Evolutionary conservation across 2,888 invertebrate genomes (phyloP), one percentile per base, ranked within the genome.

Genomic region (Marasmarcha lunaedactyla): DNA sequence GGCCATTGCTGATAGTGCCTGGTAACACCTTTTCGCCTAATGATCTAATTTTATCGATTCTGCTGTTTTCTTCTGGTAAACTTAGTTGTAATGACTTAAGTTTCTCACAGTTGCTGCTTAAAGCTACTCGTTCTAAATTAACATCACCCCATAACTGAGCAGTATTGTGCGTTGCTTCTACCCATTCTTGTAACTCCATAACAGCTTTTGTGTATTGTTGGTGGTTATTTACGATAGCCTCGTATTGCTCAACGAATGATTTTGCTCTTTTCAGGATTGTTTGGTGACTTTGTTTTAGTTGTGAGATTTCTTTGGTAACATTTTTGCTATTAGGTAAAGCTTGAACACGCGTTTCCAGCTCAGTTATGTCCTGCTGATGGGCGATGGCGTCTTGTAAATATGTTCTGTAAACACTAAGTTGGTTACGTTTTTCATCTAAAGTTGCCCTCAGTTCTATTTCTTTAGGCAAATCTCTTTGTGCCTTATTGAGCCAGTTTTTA

Each of bases 21-120:
- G 94, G 93, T 33, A 95, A 88, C 0, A 97, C 96, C 64, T 94
- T 94, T 63, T 95, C 94, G 1, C 95, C 95, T n/a, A 96, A 67
- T 5, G 85, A 83, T 40, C 93, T 87, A 39, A 97, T 93, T 61
- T 90, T 90, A 49, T 90, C 89, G 14, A 97, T 89, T 41, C 94
- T 87, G 2, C 89, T 89, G 58, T 94, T 92, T 59, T 97, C 97
- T 62, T 97, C 96, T 0, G 91, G 90, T 40, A 97, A 74, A 54
- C 88, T 91, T 5, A 88, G 73, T 62, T 93, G 88, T 9, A 96
- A 71, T 54, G 92, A 93, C 67, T 91, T 92, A 10, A 95, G 76
- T 47, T 94, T 89, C 59, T 95, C 94, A 15, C 95, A 85, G 67
- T 95, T 95, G 37, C 94, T 93, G 50, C 93, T 92, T 14, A 96